Base-by-base conservation (phyloP, 2,113 vertebrate genomes). In the Oncorhynchus mykiss region DNA sequence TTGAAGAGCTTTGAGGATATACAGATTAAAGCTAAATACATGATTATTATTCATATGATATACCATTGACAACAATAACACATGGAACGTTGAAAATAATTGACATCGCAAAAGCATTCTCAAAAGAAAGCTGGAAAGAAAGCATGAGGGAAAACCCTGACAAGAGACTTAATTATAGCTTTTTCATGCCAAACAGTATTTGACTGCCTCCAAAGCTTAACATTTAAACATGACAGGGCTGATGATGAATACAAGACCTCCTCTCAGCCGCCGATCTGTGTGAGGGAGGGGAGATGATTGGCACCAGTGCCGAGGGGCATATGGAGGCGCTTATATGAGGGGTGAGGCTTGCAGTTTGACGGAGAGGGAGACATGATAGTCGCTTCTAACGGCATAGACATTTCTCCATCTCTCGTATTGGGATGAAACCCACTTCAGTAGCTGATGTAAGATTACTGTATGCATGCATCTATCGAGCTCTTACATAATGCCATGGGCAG, bases 301-400 rank as follows among this genome's bases (percentile, higher is more conserved):
- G 75, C 62, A 68, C 66, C 8, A 5, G 39, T 60, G 18, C 54
- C 74, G 45, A 64, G 48, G 54, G 22, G 22, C 24, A 64, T 57
- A 18, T 39, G 24, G 34, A 24, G 59, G 25, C 22, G 16, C 27
- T 73, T 62, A 39, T 39, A 73, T 62, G 25, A 74, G n/a, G 67
- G 57, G 67, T 78, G 18, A 71, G 74, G 79, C 64, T 64, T 74
- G 45, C 70, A 59, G 68, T 80, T 16, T 25, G 64, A 60, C 39
- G 77, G 80, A 29, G 54, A 77, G 76, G 64, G 69, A 67, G 62
- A 22, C 39, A 69, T 22, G 45, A 80, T 70, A 78, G 14, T 74
- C 0, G 7, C 45, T 11, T 51, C 39, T 45, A 48, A 66, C 48
- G 18, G 5, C 48, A 6, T 75, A 16, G 27, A 45, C 9, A 27